These are phyloP conservation scores for Chaenodraco wilsoni DNA, from an alignment of 2,797 vertebrate genomes.

Conservation along the genomic window DNA sequence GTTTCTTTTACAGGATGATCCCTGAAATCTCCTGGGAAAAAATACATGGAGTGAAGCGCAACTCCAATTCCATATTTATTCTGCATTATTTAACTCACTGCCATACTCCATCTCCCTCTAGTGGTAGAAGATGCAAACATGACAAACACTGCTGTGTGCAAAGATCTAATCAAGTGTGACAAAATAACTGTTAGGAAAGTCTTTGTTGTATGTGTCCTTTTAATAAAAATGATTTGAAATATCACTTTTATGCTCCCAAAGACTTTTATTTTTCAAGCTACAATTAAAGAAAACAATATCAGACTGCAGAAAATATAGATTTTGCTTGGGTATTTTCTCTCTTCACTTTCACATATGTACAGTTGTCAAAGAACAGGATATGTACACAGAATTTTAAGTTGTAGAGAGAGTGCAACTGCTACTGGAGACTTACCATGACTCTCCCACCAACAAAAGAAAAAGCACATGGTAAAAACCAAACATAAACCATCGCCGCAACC, in stretches of 20 bases:
- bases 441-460: conserved; percentile 69
- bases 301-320: conserved; percentile 89
- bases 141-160: conserved; percentile 72
- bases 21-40: conserved; percentile 46
- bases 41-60: conserved; percentile 44
- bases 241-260: conserved; percentile 73
- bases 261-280: conserved; percentile 87
- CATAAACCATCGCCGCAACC: conserved; percentile 70
- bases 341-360: conserved; percentile 89
- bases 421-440: conserved; percentile 76
- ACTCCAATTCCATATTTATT: conserved; percentile 49
- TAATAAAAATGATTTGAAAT: conserved; percentile 9
- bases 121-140: conserved; percentile 54
- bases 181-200: fast-evolving
- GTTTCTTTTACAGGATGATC: conserved; percentile 73
- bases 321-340: conserved; percentile 86
- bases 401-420: conserved; percentile 75
- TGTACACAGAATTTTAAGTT: conserved; percentile 82
- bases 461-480: conserved; percentile 70
- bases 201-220: not conserved
- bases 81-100: conserved; percentile 25
- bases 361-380: conserved; percentile 84
- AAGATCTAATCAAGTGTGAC: conserved; percentile 28
- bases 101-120: conserved; percentile 63
- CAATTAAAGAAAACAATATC: conserved; percentile 88